Base-by-base conservation (phyloP, 2,113 vertebrate species). In the Oxygymnocypris stewartii region DNA sequence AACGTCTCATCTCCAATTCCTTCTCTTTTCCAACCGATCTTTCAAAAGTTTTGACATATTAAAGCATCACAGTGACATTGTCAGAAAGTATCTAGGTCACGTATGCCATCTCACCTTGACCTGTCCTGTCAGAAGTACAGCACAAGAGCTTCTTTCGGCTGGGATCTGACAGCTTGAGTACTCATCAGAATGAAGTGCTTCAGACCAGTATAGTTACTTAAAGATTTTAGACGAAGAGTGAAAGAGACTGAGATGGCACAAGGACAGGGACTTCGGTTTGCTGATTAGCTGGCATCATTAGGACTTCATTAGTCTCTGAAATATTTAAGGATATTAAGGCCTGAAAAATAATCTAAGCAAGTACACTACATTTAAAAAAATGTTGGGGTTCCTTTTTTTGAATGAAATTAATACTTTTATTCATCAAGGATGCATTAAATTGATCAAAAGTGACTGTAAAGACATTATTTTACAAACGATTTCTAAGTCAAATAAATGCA, bases 131-230 rank as follows among this genome's bases (percentile, higher is more conserved):
- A 81, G 11, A 47, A 20, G 35, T 1, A 79, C 31, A 54, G 37
- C n/a, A 47, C 23, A 47, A 47, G 14, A 59, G 59, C 23, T 63
- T 28, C 23, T 42, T 81, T 81, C 8, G 1, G 63, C 59, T 65
- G 79, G 35, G 79, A 42, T 16, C 40, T 81, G 79, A 65, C 79
- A 65, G n/a, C 59, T 81, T n/a, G 18, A 79, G 77, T 57, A 18
- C 31, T 79, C 59, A 65, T 81, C 59, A 65, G 28, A 65, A 81
- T 35, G 6, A n/a, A n/a, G n/a, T n/a, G n/a, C n/a, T n/a, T n/a
- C n/a, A n/a, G n/a, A n/a, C n/a, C n/a, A n/a, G n/a, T 12, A 67
- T 28, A 47, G 42, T 47, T 76, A 28, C 74, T 76, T 76, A 9
- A 16, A 76, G n/a, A 76, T 49, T 28, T 4, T 16, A 65, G 59